Base-by-base conservation (phyloP, 2,797 vertebrate species). In the Hephaestus fuliginosus region DNA sequence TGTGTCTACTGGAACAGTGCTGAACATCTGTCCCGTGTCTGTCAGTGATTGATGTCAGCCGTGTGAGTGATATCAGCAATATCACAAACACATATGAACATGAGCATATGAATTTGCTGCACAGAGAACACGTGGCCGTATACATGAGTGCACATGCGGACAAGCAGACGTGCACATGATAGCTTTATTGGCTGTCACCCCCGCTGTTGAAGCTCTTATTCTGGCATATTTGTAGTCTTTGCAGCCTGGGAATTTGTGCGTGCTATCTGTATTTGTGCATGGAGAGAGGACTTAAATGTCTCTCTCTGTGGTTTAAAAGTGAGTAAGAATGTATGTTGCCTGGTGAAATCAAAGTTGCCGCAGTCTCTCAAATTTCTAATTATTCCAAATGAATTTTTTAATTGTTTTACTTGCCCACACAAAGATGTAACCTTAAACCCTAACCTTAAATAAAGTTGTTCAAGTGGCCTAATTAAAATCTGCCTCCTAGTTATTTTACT, bases 11-110 rank as follows among this genome's bases (percentile, higher is more conserved):
- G 83, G 70, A 92, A 82, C 81, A 68, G 64, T 52, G 58, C 82
- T 67, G 41, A 85, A 91, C 93, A 91, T 92, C 90, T 92, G 91
- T 76, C 64, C 67, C 22, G 6, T 86, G 75, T 90, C 80, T 83
- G 81, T 51, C 72, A 11, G 71, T 85, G 79, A 90, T 81, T 84
- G 81, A 91, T 89, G 81, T 75, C 82, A 82, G 76, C 74, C 55
- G 9, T 86, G 74, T 83, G 84, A 86, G 56, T 49, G 69, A 86
- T 80, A 82, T 84, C 78, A 78, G 79, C 48, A 67, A 58, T 33
- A 82, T 85, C 79, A 57, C 60, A 84, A 73, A 83, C 81, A 75
- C 83, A 84, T 15, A 82, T 53, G 75, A 61, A 77, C 76, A 81
- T 25, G 68, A 78, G 72, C 75, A 82, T 48, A 46, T 80, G 77